Evolutionary conservation across 2,797 vertebrate genomes (phyloP), one percentile per base, ranked within the genome.

Genomic region (Glyptemys insculpta): DNA sequence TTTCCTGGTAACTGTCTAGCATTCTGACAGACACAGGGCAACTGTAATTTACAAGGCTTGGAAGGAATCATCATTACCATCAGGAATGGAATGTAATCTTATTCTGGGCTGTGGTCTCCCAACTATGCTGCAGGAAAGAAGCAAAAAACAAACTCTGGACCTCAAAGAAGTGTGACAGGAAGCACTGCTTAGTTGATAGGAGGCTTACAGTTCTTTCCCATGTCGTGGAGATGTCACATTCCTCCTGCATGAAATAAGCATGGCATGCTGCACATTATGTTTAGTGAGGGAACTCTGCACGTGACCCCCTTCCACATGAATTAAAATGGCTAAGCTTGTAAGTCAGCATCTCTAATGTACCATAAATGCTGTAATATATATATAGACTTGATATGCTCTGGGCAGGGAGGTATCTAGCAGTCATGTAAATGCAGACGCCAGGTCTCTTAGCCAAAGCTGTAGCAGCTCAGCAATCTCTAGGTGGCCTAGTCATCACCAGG

Each of bases 11-110:
- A 16, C 93, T 0, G 0, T 54, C 87, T 89, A 0, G 0, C 90
- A 41, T 91, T 89, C 92, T 91, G 88, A 94, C 41, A 54, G 94
- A 92, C 92, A 83, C 0, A 5, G 94, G 88, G 74, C 91, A 92
- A 89, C 57, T 87, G 78, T 16, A 84, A 54, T 86, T 89, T 91
- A 92, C 91, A 92, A 87, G 90, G 90, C 91, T 90, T 92, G 88
- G 86, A 87, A 44, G n/a, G 56, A 57, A 68, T 72, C 25, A 74
- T 85, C 21, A 41, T 65, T 88, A 88, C 83, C 84, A 65, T 56
- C 37, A 79, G 54, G 86, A 89, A 79, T 52, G 68, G 52, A 88
- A 91, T 79, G 56, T 78, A 59, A 8, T 53, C 27, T 83, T 62
- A 81, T 37, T 86, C 81, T 89, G 29, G 59, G 62, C n/a, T 57